Evolutionary conservation across 2,888 invertebrate genomes (phyloP).

Genomic region (Cerastoderma edule): DNA sequence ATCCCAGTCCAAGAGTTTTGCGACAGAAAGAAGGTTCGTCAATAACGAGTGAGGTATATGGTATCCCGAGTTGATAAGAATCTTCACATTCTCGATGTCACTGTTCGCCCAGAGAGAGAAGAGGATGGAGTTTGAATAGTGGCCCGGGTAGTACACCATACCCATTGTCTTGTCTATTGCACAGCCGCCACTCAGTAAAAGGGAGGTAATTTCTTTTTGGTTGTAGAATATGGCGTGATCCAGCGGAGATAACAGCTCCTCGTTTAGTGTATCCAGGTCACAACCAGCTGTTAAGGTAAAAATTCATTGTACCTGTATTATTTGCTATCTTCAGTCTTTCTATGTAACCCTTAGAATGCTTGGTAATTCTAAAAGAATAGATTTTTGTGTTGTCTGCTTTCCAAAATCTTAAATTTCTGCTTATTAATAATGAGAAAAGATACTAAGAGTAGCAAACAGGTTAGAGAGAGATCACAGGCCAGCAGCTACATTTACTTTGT

Average conservation of each 20-base stretch:
- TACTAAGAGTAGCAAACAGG: too few species aligned
- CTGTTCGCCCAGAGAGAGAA: slow-evolving; percentile 60
- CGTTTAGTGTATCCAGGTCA: slow-evolving; percentile 60
- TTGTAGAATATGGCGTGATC: slow-evolving; percentile 60
- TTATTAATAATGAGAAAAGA: too few species aligned
- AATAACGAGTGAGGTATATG: slow-evolving; percentile 49
- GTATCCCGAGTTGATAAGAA: slow-evolving; percentile 59
- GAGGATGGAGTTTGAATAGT: slow-evolving; percentile 60
- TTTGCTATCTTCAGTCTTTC: too few species aligned
- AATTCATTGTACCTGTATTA: too few species aligned
- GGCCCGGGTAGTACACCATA: slow-evolving; percentile 56
- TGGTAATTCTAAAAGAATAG: too few species aligned
- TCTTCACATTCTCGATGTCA: slow-evolving; percentile 56
- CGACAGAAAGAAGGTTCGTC: slow-evolving; percentile 40
- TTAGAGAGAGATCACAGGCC: too few species aligned
- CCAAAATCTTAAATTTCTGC: too few species aligned
- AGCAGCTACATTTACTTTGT: too few species aligned
- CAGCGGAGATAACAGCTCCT: slow-evolving; percentile 59
- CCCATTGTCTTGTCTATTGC: slow-evolving; percentile 58
- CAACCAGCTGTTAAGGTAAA: slow-evolving; percentile 53
- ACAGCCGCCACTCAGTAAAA: slow-evolving; percentile 62
- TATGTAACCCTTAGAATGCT: too few species aligned
- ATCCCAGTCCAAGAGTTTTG: slow-evolving; percentile 49
- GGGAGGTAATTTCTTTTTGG: slow-evolving; percentile 50
- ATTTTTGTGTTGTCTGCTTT: too few species aligned